A percentile compares a stretch with the other conserved stretches of the same genome.
These are phyloP conservation scores for Zophobas morio DNA, from an alignment of 1,140 invertebrate species.

Conservation along the genomic window DNA sequence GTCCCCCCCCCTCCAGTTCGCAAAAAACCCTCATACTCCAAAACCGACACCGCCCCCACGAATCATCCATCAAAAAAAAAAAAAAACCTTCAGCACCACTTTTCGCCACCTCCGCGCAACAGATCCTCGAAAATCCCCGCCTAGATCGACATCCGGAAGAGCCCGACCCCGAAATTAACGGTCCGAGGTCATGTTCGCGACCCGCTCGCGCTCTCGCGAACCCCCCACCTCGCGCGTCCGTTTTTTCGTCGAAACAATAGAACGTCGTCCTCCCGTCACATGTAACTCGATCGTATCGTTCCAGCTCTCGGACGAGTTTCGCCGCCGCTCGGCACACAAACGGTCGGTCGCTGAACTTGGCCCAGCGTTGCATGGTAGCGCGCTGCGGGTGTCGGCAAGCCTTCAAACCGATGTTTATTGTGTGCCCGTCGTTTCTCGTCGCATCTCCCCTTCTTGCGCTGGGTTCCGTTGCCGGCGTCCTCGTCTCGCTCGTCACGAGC, in stretches of 20 bases:
- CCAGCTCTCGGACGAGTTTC: conserved; percentile 43
- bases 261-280: neutral
- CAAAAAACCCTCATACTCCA: too few relatives aligned
- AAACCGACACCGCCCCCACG: too few relatives aligned
- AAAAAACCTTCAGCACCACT: too few relatives aligned
- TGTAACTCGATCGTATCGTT: conserved; percentile 29
- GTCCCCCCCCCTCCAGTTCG: too few relatives aligned
- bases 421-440: conserved; percentile 26
- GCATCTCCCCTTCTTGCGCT: conserved; percentile 8
- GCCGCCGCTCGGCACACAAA: conserved; percentile 16
- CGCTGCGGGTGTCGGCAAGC: conserved; percentile 30
- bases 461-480: conserved; percentile 2
- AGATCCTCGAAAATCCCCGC: neutral
- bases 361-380: neutral
- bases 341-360: conserved; percentile 50
- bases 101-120: too few relatives aligned
- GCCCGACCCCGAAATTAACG: conserved; percentile 6
- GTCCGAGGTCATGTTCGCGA: conserved; percentile 10
- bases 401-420: conserved; percentile 42
- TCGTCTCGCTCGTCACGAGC: neutral
- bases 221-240: neutral
- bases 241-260: conserved; percentile 16
- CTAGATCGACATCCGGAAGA: conserved; percentile 19
- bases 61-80: too few relatives aligned
- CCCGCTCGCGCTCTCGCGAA: neutral